Evolutionary conservation across 1,140 invertebrate species (phyloP), one percentile per base, ranked within the genome.

Genomic region (Paramacrobiotus metropolitanus): DNA sequence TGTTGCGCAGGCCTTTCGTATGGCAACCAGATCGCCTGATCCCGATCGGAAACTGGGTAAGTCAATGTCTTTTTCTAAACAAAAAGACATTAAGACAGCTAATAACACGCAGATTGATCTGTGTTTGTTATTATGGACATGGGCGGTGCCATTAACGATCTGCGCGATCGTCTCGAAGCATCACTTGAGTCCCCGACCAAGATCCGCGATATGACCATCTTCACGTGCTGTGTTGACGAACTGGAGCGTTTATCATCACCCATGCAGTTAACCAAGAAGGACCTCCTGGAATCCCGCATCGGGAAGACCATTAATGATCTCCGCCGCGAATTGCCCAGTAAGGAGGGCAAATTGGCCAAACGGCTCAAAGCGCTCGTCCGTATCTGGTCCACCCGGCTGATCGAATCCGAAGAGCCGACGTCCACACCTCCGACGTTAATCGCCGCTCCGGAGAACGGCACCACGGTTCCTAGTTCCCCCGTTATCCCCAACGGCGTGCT

Each of bases 231-330:
- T n/a, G n/a, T 40, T n/a, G 34, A 40, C 9, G 9, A 40, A 9
- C 34, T 40, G 34, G 34, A 40, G n/a, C 34, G 34, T 9, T n/a
- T 40, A n/a, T n/a, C n/a, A n/a, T n/a, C n/a, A n/a, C 34, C 34
- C 9, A 9, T 40, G 34, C 9, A 15, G 9, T 9, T 15, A 9
- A 40, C 34, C 9, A 9, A 40, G n/a, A 40, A 15, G 9, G n/a
- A n/a, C n/a, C 34, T 40, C 34, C 34, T 40, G 34, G 34, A 40
- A 9, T 15, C 34, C 9, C 34, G 34, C 9, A 55, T 55, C 24
- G 48, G 48, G 15, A 55, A 55, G 24, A 55, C 24, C 28, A 24
- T 55, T 24, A 55, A 55, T 55, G 48, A 55, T 55, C 48, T 55
- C 4, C 48, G 48, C 15, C 48, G 48, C 15, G 24, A 15, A 28